Base-by-base conservation (phyloP, 92 coral and sea anemone genomes). In the Phenganax stokvisi region DNA sequence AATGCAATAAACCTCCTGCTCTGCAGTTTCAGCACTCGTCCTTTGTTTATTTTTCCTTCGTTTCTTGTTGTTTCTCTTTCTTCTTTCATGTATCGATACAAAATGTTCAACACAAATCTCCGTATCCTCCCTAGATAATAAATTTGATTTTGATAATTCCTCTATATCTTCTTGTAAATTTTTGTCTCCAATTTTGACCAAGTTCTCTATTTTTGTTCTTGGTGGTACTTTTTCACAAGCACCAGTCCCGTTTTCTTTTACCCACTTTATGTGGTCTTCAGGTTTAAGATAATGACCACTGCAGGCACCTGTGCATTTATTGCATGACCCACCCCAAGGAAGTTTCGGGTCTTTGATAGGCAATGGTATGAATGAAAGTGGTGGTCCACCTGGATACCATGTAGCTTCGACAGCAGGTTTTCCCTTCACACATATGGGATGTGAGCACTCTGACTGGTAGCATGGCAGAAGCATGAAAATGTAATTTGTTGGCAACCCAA, bases 331-430 rank as follows among this genome's bases (percentile, higher is more conserved):
- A 8, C 55, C 84, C 79, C 80, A 80, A n/a, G 79, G 80, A 0
- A 62, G 61, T 31, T 61, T 59, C 59, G 83, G 81, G 57, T 83
- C 81, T 54, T 57, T 73, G 16, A 83, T 64, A 16, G 86, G 75
- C n/a, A 83, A 6, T 0, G 86, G 86, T 57, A 83, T 47, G 29
- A 61, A 74, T 9, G 74, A 57, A 31, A 83, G 56, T 54, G 86
- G 86, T 60, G 86, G 86, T 3, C 86, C 86, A 57, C 82, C 83
- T 10, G 74, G 82, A 75, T 29, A 83, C 86, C 76, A 83, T 8
- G 58, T 31, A 6, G 75, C 74, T 64, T 57, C 61, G 27, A 51
- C 82, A 15, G 9, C 12, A 30, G 83, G 86, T 52, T n/a, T 61
- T 56, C 87, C 87, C 51, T 73, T 74, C 9, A 12, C 37, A 66